Evolutionary conservation across 2,888 invertebrate genomes (phyloP).

Genomic region (Acheta domesticus): DNA sequence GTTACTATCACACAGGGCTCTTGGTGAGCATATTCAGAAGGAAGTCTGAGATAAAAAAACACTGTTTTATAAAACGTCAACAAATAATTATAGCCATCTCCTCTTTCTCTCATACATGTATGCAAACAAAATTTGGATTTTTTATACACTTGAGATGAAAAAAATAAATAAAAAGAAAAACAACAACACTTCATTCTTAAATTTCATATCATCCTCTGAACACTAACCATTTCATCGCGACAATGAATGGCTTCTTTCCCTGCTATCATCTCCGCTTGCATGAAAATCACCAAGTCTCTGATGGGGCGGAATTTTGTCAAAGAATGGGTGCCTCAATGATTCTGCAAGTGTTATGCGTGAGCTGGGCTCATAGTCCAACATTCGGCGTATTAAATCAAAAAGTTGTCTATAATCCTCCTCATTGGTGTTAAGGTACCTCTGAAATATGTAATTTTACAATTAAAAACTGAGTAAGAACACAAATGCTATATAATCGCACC

Average conservation of each 20-base stretch:
- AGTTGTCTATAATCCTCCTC: slow-evolving; percentile 88
- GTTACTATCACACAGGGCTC: too few species aligned
- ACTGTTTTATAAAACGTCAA: too few species aligned
- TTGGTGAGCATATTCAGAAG: too few species aligned
- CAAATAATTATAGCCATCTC: too few species aligned
- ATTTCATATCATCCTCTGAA: background rate
- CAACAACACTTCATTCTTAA: background rate
- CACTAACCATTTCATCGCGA: slow-evolving; percentile 56
- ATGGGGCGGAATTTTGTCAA: slow-evolving; percentile 76
- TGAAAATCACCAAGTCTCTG: slow-evolving; percentile 64
- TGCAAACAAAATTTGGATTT: too few species aligned
- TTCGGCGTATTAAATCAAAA: slow-evolving; percentile 90
- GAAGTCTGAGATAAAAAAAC: too few species aligned
- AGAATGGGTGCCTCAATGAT: slow-evolving; percentile 89
- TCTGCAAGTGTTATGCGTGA: slow-evolving; percentile 84
- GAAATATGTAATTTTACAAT: slow-evolving; percentile 44
- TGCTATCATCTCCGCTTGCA: slow-evolving; percentile 51
- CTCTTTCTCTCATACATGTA: too few species aligned
- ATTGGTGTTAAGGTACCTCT: slow-evolving; percentile 86
- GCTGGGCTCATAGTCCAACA: slow-evolving; percentile 96
- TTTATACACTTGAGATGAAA: too few species aligned
- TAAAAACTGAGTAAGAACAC: slow-evolving; percentile 18
- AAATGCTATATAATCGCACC: background rate
- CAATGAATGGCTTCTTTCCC: slow-evolving; percentile 67
- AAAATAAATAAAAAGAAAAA: too few species aligned